Base-by-base conservation (phyloP, 2,113 vertebrate genomes). In the Hydrochoerus hydrochaeris region DNA sequence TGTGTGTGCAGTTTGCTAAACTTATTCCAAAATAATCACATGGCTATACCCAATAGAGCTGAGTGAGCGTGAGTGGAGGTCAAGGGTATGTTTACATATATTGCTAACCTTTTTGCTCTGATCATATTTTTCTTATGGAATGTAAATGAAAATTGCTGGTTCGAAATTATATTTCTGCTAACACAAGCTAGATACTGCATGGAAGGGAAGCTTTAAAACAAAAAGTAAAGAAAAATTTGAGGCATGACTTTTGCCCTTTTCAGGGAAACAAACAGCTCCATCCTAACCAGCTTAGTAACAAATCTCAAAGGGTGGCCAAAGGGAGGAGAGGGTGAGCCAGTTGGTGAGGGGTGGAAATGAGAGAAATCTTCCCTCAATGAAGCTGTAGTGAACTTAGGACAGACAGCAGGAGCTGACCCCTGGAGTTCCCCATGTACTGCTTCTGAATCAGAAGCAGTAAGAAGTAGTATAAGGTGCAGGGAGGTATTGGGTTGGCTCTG, bases 121-220 rank as follows among this genome's bases (percentile, higher is more conserved):
- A 85, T 63, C 22, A 9, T 38, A 4, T 78, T 69, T 63, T 86
- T 95, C 58, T 78, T 30, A 10, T 58, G 17, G 86, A 87, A 69
- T 12, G 57, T 41, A 85, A 85, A 85, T 41, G 32, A 90, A 87
- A 84, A 88, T 30, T n/a, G 84, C 3, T 41, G n/a, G 60, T 71
- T 90, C 30, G 88, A 84, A 95, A 87, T 75, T 19, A 49, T 2
- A 20, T 87, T 81, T 90, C 24, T 91, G 54, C 26, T 62, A 80
- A 69, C 71, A 90, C 35, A 84, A 92, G 67, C 41, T 73, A 44
- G 41, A 52, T 1, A 24, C 24, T 44, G 5, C 24, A 89, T 9
- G 10, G 44, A 49, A 41, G 10, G 52, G 11, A 82, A 86, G 8
- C 60, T 41, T 0, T 65, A 16, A 85, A 35, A 60, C 30, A 71